Percentiles rank a stretch among this genome's conserved stretches.
phyloP scores from a whole-genome alignment of 2,888 invertebrate species.

The Ormyrus thymus region DNA sequence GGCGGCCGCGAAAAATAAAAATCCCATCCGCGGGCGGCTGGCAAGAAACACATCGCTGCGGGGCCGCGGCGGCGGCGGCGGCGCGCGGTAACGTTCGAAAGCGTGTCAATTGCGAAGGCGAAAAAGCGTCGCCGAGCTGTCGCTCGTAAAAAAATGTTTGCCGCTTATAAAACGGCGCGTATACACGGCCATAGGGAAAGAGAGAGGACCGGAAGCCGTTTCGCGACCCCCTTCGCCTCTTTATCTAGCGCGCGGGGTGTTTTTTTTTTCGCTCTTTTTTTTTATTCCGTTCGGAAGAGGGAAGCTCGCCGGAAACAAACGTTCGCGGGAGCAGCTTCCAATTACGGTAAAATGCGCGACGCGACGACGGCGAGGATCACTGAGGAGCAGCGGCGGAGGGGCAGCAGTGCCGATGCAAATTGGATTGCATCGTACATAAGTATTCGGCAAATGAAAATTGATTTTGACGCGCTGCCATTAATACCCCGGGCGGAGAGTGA shows the following conservation, averaged over 20 bases:
- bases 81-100: constrained; percentile 34
- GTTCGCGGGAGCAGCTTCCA: constrained; percentile 66
- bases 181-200: not conserved
- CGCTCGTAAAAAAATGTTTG: constrained; percentile 57
- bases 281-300: constrained; percentile 53
- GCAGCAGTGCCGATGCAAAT: constrained; percentile 65
- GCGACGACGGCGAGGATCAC: not conserved
- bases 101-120: constrained; percentile 56
- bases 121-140: constrained; percentile 46
- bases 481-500: constrained; percentile 65
- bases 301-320: constrained; percentile 62
- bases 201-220: constrained; percentile 30
- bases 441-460: constrained; percentile 73
- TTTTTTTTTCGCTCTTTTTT: constrained; percentile 38
- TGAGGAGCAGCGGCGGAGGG: constrained; percentile 36
- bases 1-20: constrained; percentile 40
- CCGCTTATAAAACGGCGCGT: constrained; percentile 43
- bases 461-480: constrained; percentile 72
- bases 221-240: constrained; percentile 44
- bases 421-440: constrained; percentile 73
- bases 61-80: not conserved
- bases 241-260: constrained; percentile 48
- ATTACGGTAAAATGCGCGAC: constrained; percentile 70
- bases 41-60: not conserved
- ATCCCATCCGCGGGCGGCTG: not conserved